phyloP scores from a whole-genome alignment of 2,113 vertebrate genomes.

The Vidua macroura region DNA sequence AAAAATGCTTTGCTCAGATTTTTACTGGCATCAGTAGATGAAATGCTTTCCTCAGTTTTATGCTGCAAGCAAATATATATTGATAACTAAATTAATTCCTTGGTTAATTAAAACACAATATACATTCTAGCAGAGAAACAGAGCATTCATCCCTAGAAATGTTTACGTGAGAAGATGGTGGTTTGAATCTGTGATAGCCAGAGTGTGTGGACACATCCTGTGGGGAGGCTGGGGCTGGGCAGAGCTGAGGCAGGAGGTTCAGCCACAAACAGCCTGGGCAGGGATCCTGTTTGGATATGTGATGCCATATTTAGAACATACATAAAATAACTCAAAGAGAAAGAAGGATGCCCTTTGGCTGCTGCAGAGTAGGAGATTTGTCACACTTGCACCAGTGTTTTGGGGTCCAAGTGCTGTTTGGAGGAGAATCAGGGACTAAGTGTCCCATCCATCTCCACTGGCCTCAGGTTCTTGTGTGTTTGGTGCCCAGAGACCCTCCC shows the following conservation, averaged over 20 bases:
- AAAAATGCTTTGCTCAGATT: slow-evolving; percentile 54
- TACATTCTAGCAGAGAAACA: background rate
- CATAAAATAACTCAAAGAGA: background rate
- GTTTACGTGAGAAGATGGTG: background rate
- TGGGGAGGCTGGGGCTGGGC: background rate
- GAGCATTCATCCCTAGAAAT: background rate
- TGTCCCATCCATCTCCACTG: background rate
- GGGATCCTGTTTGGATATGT: rapidly evolving
- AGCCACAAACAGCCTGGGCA: background rate
- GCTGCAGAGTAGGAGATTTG: background rate
- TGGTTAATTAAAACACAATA: background rate
- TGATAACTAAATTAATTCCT: background rate
- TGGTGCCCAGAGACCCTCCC: background rate
- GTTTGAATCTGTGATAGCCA: background rate
- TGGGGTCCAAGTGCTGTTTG: background rate
- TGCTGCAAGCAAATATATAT: background rate
- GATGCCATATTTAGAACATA: background rate
- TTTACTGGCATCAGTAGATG: slow-evolving; percentile 16
- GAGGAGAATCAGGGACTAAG: background rate
- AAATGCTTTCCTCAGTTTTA: slow-evolving; percentile 8
- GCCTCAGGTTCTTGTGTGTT: background rate
- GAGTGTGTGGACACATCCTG: background rate
- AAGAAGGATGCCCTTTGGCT: background rate
- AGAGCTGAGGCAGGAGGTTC: background rate
- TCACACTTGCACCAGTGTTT: background rate